Evolutionary conservation across 2,113 vertebrate genomes (phyloP).

Genomic region (Microcebus griseorufus): DNA sequence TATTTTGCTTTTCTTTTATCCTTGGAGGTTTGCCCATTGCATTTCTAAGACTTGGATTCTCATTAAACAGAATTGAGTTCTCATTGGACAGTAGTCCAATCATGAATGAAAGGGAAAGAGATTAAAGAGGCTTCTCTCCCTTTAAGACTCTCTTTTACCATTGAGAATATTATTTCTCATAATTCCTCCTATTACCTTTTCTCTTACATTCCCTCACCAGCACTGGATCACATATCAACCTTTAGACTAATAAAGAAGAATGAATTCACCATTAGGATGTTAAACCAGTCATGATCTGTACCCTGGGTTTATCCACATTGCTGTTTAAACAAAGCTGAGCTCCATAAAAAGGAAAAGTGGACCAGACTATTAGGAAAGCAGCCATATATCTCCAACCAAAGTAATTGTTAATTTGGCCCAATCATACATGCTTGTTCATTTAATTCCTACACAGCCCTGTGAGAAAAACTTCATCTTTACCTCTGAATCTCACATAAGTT

Average conservation of each 20-base stretch:
- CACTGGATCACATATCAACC: neutral
- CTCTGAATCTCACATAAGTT: neutral
- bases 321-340: neutral
- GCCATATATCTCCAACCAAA: neutral
- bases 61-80: neutral
- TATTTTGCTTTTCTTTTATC: neutral
- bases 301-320: neutral
- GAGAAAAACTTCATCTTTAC: neutral
- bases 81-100: neutral
- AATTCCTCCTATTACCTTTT: neutral
- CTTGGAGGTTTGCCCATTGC: neutral
- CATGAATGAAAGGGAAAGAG: neutral
- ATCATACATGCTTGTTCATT: neutral
- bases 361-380: neutral
- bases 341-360: neutral
- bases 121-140: neutral
- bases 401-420: neutral
- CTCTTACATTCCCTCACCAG: neutral
- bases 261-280: neutral
- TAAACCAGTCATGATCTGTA: neutral
- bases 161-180: neutral
- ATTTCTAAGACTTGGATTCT: neutral
- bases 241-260: neutral
- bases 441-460: neutral
- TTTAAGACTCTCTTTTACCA: neutral